A percentile compares a stretch with the other conserved stretches of the same genome.
These are phyloP conservation scores for Ectemnius cavifrons DNA, from an alignment of 2,888 invertebrate genomes.

Conservation along the genomic window DNA sequence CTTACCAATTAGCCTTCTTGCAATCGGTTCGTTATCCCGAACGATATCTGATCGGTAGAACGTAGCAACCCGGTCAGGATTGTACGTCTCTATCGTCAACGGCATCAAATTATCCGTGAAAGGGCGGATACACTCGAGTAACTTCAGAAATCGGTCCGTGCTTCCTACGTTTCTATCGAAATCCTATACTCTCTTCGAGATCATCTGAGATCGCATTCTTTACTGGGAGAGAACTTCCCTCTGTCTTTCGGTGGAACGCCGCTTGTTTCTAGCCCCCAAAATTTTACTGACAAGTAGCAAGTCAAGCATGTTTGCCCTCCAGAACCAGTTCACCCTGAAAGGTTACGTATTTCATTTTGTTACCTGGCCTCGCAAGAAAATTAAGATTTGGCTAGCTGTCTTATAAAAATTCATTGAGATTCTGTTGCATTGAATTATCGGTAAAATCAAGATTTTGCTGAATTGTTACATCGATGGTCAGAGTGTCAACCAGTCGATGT, in stretches of 20 bases:
- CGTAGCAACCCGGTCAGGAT: slow-evolving; percentile 44
- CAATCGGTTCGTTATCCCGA: slow-evolving; percentile 64
- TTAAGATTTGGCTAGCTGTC: too few species aligned
- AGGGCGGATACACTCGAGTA: slow-evolving; percentile 63
- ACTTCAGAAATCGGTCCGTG: slow-evolving; percentile 57
- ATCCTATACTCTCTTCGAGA: slow-evolving; percentile 49
- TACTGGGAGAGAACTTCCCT: neutral
- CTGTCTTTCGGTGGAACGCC: neutral
- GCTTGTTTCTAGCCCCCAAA: neutral
- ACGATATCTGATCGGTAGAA: slow-evolving; percentile 62
- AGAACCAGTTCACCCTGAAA: too few species aligned
- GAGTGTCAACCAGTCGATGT: slow-evolving; percentile 39
- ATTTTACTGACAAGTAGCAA: slow-evolving; percentile 1
- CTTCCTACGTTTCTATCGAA: slow-evolving; percentile 44
- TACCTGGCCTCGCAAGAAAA: too few species aligned
- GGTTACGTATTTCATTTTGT: too few species aligned
- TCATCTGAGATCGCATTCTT: slow-evolving; percentile 18
- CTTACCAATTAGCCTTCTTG: slow-evolving; percentile 68
- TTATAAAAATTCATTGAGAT: too few species aligned
- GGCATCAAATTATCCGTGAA: slow-evolving; percentile 71
- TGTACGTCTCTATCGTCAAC: slow-evolving; percentile 70
- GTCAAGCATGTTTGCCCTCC: neutral
- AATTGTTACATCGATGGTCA: neutral
- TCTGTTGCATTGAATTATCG: too few species aligned
- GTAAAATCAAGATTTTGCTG: too few species aligned